Conservation (phyloP, 2,888 invertebrate genomes). For the Phengaris arion region DNA sequence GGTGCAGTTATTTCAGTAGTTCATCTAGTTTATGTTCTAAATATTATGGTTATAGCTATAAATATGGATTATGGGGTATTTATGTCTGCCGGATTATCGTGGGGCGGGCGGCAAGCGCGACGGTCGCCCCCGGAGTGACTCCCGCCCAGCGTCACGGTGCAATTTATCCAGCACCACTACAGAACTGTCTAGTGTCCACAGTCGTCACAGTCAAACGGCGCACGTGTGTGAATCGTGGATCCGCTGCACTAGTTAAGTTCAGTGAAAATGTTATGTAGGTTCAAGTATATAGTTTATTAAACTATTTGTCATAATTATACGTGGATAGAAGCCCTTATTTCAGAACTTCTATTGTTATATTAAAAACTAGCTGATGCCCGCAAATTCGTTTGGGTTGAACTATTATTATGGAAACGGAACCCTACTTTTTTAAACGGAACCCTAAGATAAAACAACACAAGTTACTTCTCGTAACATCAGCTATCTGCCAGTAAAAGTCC, state of each 20-base stretch:
- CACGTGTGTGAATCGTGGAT: background rate
- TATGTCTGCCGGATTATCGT: background rate
- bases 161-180: constrained; percentile 4
- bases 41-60: constrained; percentile 11
- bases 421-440: too few species aligned
- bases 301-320: too few species aligned
- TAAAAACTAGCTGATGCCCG: background rate
- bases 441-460: too few species aligned
- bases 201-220: background rate
- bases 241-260: too few species aligned
- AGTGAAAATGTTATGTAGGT: too few species aligned
- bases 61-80: constrained; percentile 8
- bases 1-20: background rate
- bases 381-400: too few species aligned
- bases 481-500: too few species aligned
- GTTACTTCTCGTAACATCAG: too few species aligned
- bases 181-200: background rate
- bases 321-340: too few species aligned
- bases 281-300: too few species aligned
- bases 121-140: constrained; percentile 59
- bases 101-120: constrained; percentile 60
- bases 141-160: constrained; percentile 34
- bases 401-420: too few species aligned
- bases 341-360: too few species aligned
- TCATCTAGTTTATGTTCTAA: background rate